Base-by-base conservation (phyloP, 2,888 invertebrate species). In the Conops quadrifasciatus region DNA sequence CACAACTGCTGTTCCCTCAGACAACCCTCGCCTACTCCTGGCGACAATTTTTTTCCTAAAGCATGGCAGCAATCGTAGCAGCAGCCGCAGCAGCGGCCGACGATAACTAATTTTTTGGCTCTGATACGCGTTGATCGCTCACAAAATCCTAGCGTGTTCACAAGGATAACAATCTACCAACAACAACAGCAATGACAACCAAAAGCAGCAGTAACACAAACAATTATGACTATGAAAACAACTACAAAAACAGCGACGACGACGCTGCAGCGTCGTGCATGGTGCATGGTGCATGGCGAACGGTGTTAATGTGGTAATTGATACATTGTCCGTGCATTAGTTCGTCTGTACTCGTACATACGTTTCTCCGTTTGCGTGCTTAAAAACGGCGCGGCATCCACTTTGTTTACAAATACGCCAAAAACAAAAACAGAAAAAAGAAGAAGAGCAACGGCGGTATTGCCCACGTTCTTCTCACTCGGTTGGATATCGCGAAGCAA, bases 251-350 rank as follows among this genome's bases (percentile, higher is more conserved):
- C 36, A 36, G 5, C 36, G 9, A 36, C 5, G 36, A 36, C 36
- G 36, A 36, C 36, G 9, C 9, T 36, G 9, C 36, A n/a, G n/a
- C n/a, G n/a, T n/a, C n/a, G n/a, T n/a, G n/a, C 36, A 36, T 36
- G 36, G 36, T 36, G 36, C 36, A 36, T 36, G 36, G 36, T 9
- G 16, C 4, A 45, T 21, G 5, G 63, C 47, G 45, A 16, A 26
- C 63, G 26, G 63, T 45, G 45, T 63, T 47, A 63, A 47, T 63
- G 63, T 47, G 63, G 63, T 47, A 63, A 63, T 63, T 63, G 63
- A 21, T 16, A 63, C 47, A 47, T 47, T 30, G 28, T 26, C 16
- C 28, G 30, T 59, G 16, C 1, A 59, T 47, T 11, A 24, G 45
- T 63, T 11, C 4, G 60, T 30, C 2, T 30, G 60, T 60, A 15